Percentiles rank a stretch among this genome's conserved stretches.
These are phyloP conservation scores for Asarcornis scutulata DNA, from an alignment of 2,113 vertebrate species.

Conservation along the genomic window DNA sequence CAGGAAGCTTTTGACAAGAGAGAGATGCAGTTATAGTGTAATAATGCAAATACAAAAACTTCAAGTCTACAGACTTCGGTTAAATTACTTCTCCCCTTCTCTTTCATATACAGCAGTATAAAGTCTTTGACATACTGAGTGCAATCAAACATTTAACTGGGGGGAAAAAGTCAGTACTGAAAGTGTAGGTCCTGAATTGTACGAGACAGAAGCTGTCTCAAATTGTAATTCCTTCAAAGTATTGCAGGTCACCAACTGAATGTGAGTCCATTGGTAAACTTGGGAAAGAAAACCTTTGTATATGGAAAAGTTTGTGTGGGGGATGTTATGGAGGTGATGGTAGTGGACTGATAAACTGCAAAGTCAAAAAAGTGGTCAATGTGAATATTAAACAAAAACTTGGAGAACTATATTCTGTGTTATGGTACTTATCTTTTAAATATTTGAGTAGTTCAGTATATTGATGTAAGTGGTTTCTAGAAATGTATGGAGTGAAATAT, in stretches of 20 bases:
- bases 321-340: not conserved
- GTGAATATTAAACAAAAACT: not conserved
- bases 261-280: not conserved
- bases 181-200: not conserved
- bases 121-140: not conserved
- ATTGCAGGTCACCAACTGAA: not conserved
- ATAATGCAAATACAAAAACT: not conserved
- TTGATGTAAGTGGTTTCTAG: not conserved
- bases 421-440: not conserved
- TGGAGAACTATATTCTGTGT: not conserved
- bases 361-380: not conserved
- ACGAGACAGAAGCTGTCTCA: not conserved
- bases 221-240: too few relatives aligned
- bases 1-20: not conserved
- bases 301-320: not conserved
- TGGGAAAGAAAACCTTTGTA: not conserved
- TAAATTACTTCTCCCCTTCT: not conserved
- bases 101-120: not conserved
- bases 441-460: not conserved
- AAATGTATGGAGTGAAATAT: not conserved
- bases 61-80: not conserved
- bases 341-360: not conserved
- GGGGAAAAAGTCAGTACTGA: not conserved
- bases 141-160: not conserved
- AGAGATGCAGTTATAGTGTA: not conserved